Evolutionary conservation across 2,113 vertebrate species (phyloP).

Genomic region (Cyphomyrus plagiostoma): DNA sequence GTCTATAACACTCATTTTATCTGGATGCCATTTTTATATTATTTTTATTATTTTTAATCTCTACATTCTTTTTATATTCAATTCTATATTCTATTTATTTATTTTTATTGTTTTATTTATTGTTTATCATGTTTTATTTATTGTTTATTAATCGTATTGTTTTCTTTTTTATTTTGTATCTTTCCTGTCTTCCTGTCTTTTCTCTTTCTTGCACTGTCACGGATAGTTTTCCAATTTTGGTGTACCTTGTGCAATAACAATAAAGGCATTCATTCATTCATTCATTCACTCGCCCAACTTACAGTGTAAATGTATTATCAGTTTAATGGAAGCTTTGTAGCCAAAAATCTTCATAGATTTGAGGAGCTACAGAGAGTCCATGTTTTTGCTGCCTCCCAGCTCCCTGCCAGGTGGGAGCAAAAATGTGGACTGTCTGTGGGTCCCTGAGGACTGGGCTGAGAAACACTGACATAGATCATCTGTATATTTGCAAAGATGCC

Average conservation of each 20-base stretch:
- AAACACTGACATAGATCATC: not conserved
- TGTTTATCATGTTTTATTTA: no score
- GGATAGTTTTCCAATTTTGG: not conserved
- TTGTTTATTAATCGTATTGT: not conserved
- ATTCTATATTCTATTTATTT: not conserved
- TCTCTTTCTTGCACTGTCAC: no score
- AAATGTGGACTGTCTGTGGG: not conserved
- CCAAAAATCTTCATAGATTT: not conserved
- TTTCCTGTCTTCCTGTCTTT: no score
- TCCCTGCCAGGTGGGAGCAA: not conserved
- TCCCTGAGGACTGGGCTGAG: not conserved
- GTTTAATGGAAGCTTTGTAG: not conserved
- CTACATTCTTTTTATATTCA: not conserved
- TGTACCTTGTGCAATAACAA: not conserved
- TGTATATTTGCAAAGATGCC: not conserved
- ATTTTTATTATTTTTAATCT: not conserved
- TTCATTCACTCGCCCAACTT: not conserved
- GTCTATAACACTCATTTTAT: not conserved
- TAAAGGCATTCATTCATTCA: not conserved
- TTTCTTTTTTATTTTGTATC: no score
- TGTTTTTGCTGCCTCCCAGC: not conserved
- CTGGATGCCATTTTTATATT: not conserved
- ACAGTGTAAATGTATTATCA: not conserved
- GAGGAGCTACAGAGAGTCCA: not conserved
- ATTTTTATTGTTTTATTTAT: not conserved